Conservation (phyloP, 2,113 vertebrate genomes). For the Otolemur garnettii region DNA sequence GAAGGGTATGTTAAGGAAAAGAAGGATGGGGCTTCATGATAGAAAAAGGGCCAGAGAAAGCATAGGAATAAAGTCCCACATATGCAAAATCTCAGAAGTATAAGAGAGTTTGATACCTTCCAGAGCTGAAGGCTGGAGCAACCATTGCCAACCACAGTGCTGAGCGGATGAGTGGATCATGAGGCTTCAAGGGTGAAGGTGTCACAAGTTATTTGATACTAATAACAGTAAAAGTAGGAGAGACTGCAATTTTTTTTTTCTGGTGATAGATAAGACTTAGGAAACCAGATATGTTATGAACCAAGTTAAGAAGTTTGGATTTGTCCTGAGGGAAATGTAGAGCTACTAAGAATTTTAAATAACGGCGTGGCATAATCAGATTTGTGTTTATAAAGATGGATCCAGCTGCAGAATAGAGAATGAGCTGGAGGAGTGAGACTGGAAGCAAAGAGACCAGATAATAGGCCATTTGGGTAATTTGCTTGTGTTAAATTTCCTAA, state of each 20-base stretch:
- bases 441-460: neutral
- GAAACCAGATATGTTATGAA: neutral
- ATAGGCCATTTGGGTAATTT: neutral
- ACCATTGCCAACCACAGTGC: too few species aligned
- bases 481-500: neutral
- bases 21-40: neutral
- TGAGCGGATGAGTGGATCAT: neutral
- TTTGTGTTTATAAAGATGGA: neutral
- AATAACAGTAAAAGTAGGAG: neutral
- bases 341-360: conserved; percentile 39
- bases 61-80: neutral
- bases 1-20: neutral
- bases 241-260: neutral
- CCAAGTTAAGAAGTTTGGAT: neutral
- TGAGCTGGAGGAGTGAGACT: neutral
- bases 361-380: neutral
- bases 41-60: neutral
- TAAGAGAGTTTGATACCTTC: neutral
- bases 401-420: neutral
- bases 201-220: neutral
- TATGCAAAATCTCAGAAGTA: neutral
- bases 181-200: neutral
- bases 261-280: neutral
- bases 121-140: neutral
- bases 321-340: conserved; percentile 1